phyloP scores from a whole-genome alignment of 2,113 vertebrate genomes.

The Entomyzon cyanotis region DNA sequence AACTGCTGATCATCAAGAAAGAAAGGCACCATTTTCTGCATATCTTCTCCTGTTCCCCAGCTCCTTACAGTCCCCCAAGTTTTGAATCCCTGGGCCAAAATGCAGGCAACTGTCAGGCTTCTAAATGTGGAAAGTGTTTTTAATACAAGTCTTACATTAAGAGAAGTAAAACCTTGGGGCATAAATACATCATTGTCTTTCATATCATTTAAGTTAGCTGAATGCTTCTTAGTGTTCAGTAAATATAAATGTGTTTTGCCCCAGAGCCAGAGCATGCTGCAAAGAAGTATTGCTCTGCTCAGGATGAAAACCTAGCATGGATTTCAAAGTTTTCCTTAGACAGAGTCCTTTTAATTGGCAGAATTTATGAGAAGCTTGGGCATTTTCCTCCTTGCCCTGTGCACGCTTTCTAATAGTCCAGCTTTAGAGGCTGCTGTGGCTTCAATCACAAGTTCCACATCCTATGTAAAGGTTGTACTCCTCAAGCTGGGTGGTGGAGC shows the following conservation, averaged over 20 bases:
- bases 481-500: background rate
- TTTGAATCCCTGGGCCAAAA: background rate
- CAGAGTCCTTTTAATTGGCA: background rate
- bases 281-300: background rate
- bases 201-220: background rate
- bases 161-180: background rate
- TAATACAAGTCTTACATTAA: background rate
- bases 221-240: background rate
- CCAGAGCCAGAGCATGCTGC: background rate
- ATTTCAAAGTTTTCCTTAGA: background rate
- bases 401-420: background rate
- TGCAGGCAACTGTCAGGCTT: background rate
- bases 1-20: background rate
- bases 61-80: background rate
- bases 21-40: background rate
- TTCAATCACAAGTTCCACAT: background rate
- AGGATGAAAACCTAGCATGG: background rate
- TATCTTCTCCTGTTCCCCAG: background rate
- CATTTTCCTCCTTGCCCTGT: background rate
- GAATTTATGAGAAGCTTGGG: background rate
- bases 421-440: background rate
- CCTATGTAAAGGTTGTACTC: background rate
- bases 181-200: background rate
- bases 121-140: background rate
- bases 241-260: background rate